Percentiles rank a stretch among this genome's conserved stretches.
Evolutionary conservation across 1,140 invertebrate species (phyloP).

Genomic region (Calycopis cecrops): DNA sequence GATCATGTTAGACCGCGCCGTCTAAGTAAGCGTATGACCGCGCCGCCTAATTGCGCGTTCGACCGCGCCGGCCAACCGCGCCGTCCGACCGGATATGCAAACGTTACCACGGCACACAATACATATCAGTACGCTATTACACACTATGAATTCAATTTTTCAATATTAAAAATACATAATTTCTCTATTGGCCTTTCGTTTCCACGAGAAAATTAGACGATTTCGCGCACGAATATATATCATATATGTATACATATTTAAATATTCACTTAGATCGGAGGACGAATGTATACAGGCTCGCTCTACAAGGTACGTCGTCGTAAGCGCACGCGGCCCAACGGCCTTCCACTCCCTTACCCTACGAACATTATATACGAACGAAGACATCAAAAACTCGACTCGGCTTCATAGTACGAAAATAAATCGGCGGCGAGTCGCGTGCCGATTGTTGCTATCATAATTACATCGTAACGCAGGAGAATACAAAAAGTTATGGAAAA

Average conservation of each 20-base stretch:
- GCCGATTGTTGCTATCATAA: constrained; percentile 72
- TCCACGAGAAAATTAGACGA: constrained; percentile 70
- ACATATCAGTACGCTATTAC: constrained; percentile 62
- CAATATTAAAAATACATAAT: constrained; percentile 74
- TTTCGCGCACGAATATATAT: constrained; percentile 70
- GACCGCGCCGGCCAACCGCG: constrained; percentile 57
- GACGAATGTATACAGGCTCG: constrained; percentile 72
- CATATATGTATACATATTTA: constrained; percentile 70
- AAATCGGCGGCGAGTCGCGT: constrained; percentile 72
- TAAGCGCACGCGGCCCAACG: constrained; percentile 64
- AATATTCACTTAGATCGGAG: constrained; percentile 70
- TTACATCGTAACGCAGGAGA: constrained; percentile 69
- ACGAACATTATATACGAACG: constrained; percentile 65
- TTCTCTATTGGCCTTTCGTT: constrained; percentile 70
- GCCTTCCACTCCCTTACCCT: constrained; percentile 64
- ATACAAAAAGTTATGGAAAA: constrained; percentile 74
- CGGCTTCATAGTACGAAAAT: constrained; percentile 74
- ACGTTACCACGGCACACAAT: constrained; percentile 59
- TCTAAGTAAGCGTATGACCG: too few species aligned
- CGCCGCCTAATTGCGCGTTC: constrained; percentile 33
- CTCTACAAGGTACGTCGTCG: constrained; percentile 71
- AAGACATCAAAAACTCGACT: constrained; percentile 71
- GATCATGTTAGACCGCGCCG: too few species aligned
- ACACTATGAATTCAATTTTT: constrained; percentile 65
- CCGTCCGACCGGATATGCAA: constrained; percentile 66